Evolutionary conservation across 2,888 invertebrate genomes (phyloP), one percentile per base, ranked within the genome.

Genomic region (Andrena flavipes): DNA sequence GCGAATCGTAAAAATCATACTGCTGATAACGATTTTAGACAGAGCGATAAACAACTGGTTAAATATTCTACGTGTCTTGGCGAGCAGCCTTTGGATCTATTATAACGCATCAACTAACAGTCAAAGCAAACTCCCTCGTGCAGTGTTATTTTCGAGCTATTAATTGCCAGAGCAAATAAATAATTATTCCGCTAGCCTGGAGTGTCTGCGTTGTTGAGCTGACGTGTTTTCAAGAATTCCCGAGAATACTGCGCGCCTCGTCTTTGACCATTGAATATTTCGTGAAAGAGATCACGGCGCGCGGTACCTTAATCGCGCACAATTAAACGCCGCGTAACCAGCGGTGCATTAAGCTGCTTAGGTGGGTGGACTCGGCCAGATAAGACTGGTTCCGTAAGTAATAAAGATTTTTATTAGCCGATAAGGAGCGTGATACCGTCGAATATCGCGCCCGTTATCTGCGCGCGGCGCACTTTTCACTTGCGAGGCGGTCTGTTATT

Each of bases 401-500:
- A 74, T 62, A 26, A 84, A 74, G 84, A 80, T 84, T 62, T 80
- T 84, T 84, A 69, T 80, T 80, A 72, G 23, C 60, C 65, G 84
- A 84, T 84, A 84, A 84, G 16, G 49, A 49, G 8, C 13, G 49
- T 59, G 80, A 75, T 74, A 75, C 54, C 76, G 51, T 68, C 29
- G 33, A 76, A 76, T 76, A 74, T 64, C 69, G 42, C 13, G 3
- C 4, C 8, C 26, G 60, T 71, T 78, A 83, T 84, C 78, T 51
- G 0, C 51, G 33, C 16, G 16, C 49, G 60, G 29, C 59, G 42
- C 59, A 60, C 70, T 48, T 81, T 16, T 56, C 10, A 4, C 23
- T 4, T 4, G 10, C 23, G 20, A 10, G 23, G 56, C 23, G 35
- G 13, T 16, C 65, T 54, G 48, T 72, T 76, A 8, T 35, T 65